These are phyloP conservation scores for Colletes gigas DNA, from an alignment of 1,140 invertebrate genomes.

Conservation along the genomic window DNA sequence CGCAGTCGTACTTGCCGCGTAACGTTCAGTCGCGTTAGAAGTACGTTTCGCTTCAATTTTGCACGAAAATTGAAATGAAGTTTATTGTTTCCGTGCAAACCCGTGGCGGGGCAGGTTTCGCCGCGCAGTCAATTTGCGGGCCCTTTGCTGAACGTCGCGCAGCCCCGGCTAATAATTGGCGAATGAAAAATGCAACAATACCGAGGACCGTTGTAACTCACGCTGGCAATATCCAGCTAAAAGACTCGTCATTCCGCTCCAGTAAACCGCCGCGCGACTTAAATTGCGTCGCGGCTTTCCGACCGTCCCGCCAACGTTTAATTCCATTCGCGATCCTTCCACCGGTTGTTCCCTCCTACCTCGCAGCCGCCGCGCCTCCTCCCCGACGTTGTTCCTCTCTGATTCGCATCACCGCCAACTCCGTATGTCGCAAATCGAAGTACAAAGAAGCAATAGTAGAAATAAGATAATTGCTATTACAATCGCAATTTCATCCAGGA, in stretches of 20 bases:
- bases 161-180: slow-evolving; percentile 51
- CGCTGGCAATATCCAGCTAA: slow-evolving; percentile 55
- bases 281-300: slow-evolving; percentile 61
- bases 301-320: slow-evolving; percentile 57
- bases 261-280: slow-evolving; percentile 59
- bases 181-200: slow-evolving; percentile 62
- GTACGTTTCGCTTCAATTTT: slow-evolving; percentile 22
- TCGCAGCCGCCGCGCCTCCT: neutral
- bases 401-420: slow-evolving; percentile 56
- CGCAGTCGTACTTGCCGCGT: too few relatives aligned
- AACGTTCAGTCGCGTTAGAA: neutral
- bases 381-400: slow-evolving; percentile 20
- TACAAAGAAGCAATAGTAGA: slow-evolving; percentile 67
- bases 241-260: slow-evolving; percentile 61
- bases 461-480: slow-evolving; percentile 76
- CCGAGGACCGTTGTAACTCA: slow-evolving; percentile 47
- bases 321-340: slow-evolving; percentile 59
- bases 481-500: slow-evolving; percentile 71
- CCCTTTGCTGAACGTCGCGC: slow-evolving; percentile 30
- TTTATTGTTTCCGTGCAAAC: slow-evolving; percentile 1
- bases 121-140: slow-evolving; percentile 27
- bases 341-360: neutral
- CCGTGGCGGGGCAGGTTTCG: neutral
- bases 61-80: slow-evolving; percentile 28
- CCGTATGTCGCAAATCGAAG: slow-evolving; percentile 64